phyloP scores from a whole-genome alignment of 2,888 invertebrate genomes.

The Caenorhabditis afra region DNA sequence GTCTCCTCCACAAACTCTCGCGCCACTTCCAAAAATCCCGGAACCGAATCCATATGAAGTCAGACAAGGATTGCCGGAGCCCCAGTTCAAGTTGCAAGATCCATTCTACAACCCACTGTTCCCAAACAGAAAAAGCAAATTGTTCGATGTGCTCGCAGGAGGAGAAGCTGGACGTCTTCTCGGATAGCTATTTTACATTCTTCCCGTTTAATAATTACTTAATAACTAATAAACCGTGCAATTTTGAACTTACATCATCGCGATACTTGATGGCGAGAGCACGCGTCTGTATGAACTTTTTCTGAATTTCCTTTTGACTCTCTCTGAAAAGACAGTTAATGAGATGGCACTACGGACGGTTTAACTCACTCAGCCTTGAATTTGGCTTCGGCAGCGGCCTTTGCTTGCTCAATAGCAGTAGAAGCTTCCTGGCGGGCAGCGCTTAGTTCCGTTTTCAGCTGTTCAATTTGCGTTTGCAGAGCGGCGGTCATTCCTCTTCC shows the following conservation, averaged over 20 bases:
- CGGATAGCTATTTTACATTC: conserved; percentile 39
- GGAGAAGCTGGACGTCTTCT: conserved; percentile 67
- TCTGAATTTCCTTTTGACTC: not conserved
- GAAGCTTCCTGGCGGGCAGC: conserved; percentile 32
- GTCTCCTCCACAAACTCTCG: conserved; percentile 35
- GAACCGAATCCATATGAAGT: conserved; percentile 31
- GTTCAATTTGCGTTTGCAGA: conserved; percentile 39
- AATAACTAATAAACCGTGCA: conserved; percentile 26
- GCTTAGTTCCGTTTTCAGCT: conserved; percentile 22
- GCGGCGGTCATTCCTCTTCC: conserved; percentile 6
- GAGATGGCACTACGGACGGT: too few species aligned
- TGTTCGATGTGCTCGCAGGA: conserved; percentile 71
- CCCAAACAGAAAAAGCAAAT: conserved; percentile 72
- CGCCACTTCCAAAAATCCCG: conserved; percentile 40
- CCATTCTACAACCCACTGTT: conserved; percentile 76
- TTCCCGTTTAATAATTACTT: conserved; percentile 26
- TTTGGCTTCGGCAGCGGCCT: conserved; percentile 14
- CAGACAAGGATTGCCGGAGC: conserved; percentile 52
- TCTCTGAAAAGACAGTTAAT: conserved; percentile 41
- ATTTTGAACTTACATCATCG: conserved; percentile 48
- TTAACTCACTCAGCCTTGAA: conserved; percentile 28
- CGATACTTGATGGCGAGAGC: conserved; percentile 60
- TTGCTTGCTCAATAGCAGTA: conserved; percentile 16
- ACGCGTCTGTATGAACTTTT: conserved; percentile 55
- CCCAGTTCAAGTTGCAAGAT: conserved; percentile 70